A percentile compares a stretch with the other conserved stretches of the same genome.
phyloP scores from a whole-genome alignment of 2,797 vertebrate species.

The Rhinoraja longicauda region DNA sequence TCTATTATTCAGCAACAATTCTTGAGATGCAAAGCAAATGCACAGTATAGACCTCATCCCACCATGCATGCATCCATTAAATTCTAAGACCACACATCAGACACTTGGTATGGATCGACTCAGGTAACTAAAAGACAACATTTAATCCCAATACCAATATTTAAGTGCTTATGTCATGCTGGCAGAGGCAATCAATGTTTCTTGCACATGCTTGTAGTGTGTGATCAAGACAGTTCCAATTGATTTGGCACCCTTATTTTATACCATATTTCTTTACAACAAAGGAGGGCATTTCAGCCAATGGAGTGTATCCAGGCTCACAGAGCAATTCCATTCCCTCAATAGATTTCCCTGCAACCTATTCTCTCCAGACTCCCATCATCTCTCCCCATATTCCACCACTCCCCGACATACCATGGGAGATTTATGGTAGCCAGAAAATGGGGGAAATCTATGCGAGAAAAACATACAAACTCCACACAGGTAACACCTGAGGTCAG shows the following conservation, averaged over 20 bases:
- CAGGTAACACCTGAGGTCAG: too few species aligned
- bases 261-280: too few species aligned
- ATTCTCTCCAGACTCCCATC: too few species aligned
- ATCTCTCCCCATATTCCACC: too few species aligned
- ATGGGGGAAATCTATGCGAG: too few species aligned
- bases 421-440: too few species aligned
- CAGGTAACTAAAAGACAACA: background rate
- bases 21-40: background rate
- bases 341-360: too few species aligned
- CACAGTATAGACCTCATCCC: background rate
- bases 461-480: too few species aligned
- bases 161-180: background rate
- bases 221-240: background rate
- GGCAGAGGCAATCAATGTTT: slow-evolving; percentile 2
- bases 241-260: background rate
- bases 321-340: too few species aligned
- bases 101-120: background rate
- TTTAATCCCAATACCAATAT: background rate
- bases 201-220: background rate
- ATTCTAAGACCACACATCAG: background rate
- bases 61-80: background rate
- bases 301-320: too few species aligned
- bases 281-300: too few species aligned
- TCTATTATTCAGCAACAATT: slow-evolving; percentile 22
- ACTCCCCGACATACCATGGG: too few species aligned